Conservation (phyloP, 2,797 vertebrate species). For the Leucoraja ocellata region DNA sequence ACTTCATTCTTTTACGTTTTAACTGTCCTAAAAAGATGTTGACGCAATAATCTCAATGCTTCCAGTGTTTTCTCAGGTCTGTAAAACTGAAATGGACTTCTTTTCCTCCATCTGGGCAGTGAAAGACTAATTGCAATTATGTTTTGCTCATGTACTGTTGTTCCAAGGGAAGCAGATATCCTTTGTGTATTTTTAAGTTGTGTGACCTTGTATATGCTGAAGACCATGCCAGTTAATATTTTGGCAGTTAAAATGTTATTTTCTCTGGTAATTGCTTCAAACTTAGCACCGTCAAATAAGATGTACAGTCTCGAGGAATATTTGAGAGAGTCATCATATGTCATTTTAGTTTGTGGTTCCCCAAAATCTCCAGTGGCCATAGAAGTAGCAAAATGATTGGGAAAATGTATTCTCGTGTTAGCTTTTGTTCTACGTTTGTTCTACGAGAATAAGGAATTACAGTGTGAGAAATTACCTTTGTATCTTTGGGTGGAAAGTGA, state of each 20-base stretch:
- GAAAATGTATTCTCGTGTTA: neutral
- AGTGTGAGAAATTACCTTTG: neutral
- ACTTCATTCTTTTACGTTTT: neutral
- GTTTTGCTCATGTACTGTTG: conserved; percentile 21
- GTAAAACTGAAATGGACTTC: neutral
- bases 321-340: neutral
- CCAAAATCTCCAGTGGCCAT: too few relatives aligned
- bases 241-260: conserved; percentile 47
- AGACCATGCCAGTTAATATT: conserved; percentile 40
- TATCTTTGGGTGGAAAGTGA: neutral
- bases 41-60: neutral
- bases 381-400: neutral
- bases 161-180: conserved; percentile 33
- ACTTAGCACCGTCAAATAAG: neutral
- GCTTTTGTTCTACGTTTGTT: neutral
- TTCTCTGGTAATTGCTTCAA: conserved; percentile 44
- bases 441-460: neutral
- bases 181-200: conserved; percentile 35
- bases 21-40: neutral
- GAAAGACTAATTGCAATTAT: conserved; percentile 29
- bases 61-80: conserved; percentile 23
- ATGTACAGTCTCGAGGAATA: neutral
- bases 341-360: neutral
- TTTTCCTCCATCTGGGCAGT: neutral
- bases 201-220: conserved; percentile 27